A percentile compares a stretch with the other conserved stretches of the same genome.
phyloP scores from a whole-genome alignment of 2,797 vertebrate species.

The Nannoperca obscura region DNA sequence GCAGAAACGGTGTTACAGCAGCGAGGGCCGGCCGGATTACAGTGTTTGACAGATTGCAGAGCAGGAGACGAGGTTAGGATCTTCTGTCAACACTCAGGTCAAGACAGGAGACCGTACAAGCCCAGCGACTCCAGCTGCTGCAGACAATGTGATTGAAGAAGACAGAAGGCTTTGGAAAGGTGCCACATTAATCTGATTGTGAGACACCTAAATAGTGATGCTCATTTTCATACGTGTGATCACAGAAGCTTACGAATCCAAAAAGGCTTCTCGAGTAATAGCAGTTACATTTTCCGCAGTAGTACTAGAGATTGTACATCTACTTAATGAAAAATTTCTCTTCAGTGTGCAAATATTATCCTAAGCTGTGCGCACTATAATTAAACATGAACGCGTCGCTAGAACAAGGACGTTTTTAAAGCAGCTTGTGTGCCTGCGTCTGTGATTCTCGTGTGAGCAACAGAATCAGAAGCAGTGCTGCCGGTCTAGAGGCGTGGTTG shows the following conservation, averaged over 20 bases:
- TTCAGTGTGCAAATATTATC: conserved; percentile 21
- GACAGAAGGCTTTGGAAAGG: conserved; percentile 42
- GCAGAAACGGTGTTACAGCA: conserved; percentile 42
- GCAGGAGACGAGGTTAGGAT: conserved; percentile 42
- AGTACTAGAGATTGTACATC: conserved; percentile 18
- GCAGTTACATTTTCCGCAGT: conserved; percentile 34
- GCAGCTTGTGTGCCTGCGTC: conserved; percentile 21
- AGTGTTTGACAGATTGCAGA: conserved; percentile 56
- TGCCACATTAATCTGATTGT: conserved; percentile 49
- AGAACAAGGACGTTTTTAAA: conserved; percentile 44
- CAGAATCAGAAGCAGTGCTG: conserved; percentile 30
- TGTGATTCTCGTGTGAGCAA: conserved; percentile 36
- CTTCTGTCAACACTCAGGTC: conserved; percentile 62
- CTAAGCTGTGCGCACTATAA: conserved; percentile 26
- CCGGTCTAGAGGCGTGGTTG: conserved; percentile 59
- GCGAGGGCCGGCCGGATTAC: conserved; percentile 36
- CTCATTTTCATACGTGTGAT: conserved; percentile 44
- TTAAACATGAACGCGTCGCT: conserved; percentile 37
- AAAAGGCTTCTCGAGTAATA: conserved; percentile 12
- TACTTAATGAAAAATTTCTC: conserved; percentile 20
- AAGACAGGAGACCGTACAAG: conserved; percentile 39
- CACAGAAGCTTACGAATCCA: conserved; percentile 38
- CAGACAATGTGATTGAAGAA: conserved; percentile 50
- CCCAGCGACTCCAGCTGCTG: conserved; percentile 31
- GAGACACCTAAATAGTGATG: conserved; percentile 52